Evolutionary conservation across 1,140 invertebrate species (phyloP).

Genomic region (Drosophila equinoxialis): DNA sequence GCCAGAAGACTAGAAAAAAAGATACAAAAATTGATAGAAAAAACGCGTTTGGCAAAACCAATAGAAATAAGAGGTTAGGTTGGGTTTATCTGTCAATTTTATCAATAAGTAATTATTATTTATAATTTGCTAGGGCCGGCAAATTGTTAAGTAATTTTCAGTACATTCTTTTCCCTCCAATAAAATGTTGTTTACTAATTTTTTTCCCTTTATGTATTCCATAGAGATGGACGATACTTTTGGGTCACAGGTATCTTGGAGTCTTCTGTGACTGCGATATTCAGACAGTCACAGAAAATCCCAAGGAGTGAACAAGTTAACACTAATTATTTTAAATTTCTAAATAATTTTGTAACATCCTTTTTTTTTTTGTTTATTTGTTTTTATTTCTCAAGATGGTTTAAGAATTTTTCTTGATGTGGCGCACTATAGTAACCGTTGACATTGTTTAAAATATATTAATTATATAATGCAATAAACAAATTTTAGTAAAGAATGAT

Average conservation of each 20-base stretch:
- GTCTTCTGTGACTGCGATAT: no score
- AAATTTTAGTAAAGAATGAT: no score
- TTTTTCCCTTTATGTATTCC: constrained; percentile 74
- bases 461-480: no score
- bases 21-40: constrained; percentile 10
- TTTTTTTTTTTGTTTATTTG: no score
- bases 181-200: constrained; percentile 70
- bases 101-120: not conserved
- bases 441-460: no score
- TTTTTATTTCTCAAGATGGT: no score
- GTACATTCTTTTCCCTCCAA: constrained; percentile 70
- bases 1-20: not conserved
- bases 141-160: constrained; percentile 8
- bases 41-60: constrained; percentile 13
- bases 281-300: not conserved
- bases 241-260: not conserved
- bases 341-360: no score
- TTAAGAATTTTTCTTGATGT: no score
- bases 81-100: not conserved
- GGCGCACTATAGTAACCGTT: no score
- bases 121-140: not conserved
- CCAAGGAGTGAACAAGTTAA: no score
- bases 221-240: constrained; percentile 24
- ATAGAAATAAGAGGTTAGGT: constrained; percentile 51
- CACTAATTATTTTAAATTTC: no score